Percentiles rank a stretch among this genome's conserved stretches.
phyloP scores from a whole-genome alignment of 1,140 invertebrate genomes.

The Megalopta genalis region DNA sequence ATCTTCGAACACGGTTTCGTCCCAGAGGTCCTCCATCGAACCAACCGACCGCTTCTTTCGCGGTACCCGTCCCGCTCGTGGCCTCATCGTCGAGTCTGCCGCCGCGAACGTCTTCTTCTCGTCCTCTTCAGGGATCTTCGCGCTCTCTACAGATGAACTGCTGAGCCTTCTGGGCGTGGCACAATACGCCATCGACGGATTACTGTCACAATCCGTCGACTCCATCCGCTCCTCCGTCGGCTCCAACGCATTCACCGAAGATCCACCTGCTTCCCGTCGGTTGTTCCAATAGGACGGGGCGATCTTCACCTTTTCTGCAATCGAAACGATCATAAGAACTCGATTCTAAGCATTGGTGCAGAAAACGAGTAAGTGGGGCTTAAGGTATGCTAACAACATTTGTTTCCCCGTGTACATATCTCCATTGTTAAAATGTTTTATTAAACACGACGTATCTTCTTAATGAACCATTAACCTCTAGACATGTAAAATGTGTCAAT shows the following conservation, averaged over 20 bases:
- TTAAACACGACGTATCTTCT: too few species aligned
- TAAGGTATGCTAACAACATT: too few species aligned
- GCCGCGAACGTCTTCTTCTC: conserved; percentile 74
- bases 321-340: background rate
- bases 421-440: too few species aligned
- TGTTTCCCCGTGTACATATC: too few species aligned
- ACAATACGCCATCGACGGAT: conserved; percentile 73
- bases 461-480: too few species aligned
- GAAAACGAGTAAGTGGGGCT: too few species aligned
- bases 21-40: conserved; percentile 84
- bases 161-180: conserved; percentile 75
- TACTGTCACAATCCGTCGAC: conserved; percentile 72
- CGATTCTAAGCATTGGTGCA: too few species aligned
- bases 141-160: conserved; percentile 77
- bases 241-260: conserved; percentile 62
- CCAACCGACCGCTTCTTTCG: conserved; percentile 83
- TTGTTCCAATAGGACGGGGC: conserved; percentile 67
- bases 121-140: conserved; percentile 76
- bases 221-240: conserved; percentile 62
- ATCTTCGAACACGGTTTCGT: conserved; percentile 83
- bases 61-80: conserved; percentile 71
- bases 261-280: conserved; percentile 60
- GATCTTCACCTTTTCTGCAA: conserved; percentile 57
- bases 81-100: conserved; percentile 74
- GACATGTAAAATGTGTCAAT: too few species aligned